These are phyloP conservation scores for Microctonus brassicae DNA, from an alignment of 2,888 invertebrate species.

Conservation along the genomic window DNA sequence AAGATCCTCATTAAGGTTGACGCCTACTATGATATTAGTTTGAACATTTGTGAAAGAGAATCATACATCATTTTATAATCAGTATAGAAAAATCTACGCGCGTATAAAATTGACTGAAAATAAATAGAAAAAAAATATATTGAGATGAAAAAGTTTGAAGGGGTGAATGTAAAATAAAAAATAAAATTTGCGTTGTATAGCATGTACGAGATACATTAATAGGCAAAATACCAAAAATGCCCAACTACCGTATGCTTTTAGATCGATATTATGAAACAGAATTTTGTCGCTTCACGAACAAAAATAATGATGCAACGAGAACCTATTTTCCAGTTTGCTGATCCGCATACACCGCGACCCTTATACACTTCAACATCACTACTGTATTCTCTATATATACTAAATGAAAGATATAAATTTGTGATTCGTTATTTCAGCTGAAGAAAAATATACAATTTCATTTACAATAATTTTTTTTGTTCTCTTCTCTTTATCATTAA, in stretches of 20 bases:
- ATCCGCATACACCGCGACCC: constrained; percentile 30
- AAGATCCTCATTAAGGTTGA: constrained; percentile 8
- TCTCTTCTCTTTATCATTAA: too few species aligned
- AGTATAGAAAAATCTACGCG: constrained; percentile 6
- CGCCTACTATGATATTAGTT: constrained; percentile 22
- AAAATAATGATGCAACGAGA: constrained; percentile 44
- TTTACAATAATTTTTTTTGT: too few species aligned
- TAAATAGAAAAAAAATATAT: not conserved
- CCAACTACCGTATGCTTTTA: constrained; percentile 39
- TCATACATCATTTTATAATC: constrained; percentile 18
- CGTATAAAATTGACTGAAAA: not conserved
- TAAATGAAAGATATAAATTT: constrained; percentile 37
- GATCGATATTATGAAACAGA: not conserved
- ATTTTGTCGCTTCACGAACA: constrained; percentile 33
- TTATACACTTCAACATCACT: constrained; percentile 12
- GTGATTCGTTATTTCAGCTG: constrained; percentile 44
- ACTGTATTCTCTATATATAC: not conserved
- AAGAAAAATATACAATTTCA: too few species aligned
- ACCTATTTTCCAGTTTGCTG: constrained; percentile 45
- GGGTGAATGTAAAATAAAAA: not conserved
- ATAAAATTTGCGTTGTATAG: too few species aligned
- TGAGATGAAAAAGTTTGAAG: not conserved
- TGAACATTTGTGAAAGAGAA: not conserved
- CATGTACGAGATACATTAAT: constrained; percentile 33
- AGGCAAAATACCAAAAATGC: constrained; percentile 45